A percentile compares a stretch with the other conserved stretches of the same genome.
Evolutionary conservation across 2,888 invertebrate genomes (phyloP).

Genomic region (Adelognathus sp.): DNA sequence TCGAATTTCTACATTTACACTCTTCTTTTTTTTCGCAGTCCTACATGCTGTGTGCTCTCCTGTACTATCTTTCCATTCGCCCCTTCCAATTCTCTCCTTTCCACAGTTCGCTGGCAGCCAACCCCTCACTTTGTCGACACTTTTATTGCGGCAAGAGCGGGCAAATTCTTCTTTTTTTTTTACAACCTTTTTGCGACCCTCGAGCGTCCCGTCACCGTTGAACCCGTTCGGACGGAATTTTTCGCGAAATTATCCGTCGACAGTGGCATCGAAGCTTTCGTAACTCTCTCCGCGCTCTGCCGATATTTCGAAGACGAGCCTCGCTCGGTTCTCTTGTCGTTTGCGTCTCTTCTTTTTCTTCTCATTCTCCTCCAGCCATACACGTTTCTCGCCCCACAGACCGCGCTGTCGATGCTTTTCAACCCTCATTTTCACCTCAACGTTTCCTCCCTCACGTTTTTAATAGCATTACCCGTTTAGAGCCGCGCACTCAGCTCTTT

Average conservation of each 20-base stretch:
- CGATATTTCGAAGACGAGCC: slow-evolving; percentile 53
- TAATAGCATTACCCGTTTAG: slow-evolving; percentile 53
- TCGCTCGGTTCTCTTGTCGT: slow-evolving; percentile 27
- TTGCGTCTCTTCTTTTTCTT: slow-evolving; percentile 26
- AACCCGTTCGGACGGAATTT: slow-evolving; percentile 43
- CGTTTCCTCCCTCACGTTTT: slow-evolving; percentile 25
- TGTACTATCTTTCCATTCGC: not conserved
- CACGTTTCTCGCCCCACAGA: slow-evolving; percentile 26
- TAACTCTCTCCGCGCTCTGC: slow-evolving; percentile 8
- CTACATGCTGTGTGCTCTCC: slow-evolving; percentile 38
- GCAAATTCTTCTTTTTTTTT: slow-evolving; percentile 36
- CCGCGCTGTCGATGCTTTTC: slow-evolving; percentile 6
- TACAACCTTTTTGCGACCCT: slow-evolving; percentile 29
- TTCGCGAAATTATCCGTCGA: slow-evolving; percentile 54
- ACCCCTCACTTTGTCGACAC: slow-evolving; percentile 67
- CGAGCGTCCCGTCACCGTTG: slow-evolving; percentile 14
- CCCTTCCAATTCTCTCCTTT: slow-evolving; percentile 35
- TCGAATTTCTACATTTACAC: slow-evolving; percentile 5
- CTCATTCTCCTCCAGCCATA: not conserved
- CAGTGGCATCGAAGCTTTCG: slow-evolving; percentile 25
- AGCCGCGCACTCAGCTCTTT: slow-evolving; percentile 54
- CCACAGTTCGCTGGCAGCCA: slow-evolving; percentile 20
- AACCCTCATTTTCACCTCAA: slow-evolving; percentile 17
- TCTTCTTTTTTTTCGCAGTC: slow-evolving; percentile 18
- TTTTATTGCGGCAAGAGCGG: slow-evolving; percentile 64